Percentiles rank a stretch among this genome's conserved stretches.
These are phyloP conservation scores for Cheumatopsyche charites DNA, from an alignment of 1,140 invertebrate genomes.

Conservation along the genomic window DNA sequence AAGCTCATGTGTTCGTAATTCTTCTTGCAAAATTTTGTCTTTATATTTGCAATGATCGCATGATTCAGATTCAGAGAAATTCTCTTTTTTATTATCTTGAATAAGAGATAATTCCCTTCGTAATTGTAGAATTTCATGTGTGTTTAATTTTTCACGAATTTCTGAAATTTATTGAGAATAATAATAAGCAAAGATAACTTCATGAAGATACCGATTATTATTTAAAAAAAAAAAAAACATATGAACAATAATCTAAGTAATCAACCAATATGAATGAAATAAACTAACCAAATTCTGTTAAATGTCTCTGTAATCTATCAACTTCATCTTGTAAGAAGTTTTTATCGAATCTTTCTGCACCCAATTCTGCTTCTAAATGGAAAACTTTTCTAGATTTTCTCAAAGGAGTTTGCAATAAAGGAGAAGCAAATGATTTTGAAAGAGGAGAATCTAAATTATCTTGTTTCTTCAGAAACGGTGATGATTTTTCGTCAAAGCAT, in stretches of 20 bases:
- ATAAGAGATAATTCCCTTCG: slow-evolving; percentile 9
- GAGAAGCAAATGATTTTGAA: neutral
- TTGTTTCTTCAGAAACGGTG: neutral
- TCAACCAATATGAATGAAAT: no score
- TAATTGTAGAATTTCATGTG: slow-evolving; percentile 31
- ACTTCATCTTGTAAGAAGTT: slow-evolving; percentile 45
- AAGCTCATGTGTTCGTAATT: slow-evolving; percentile 15
- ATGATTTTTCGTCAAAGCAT: neutral
- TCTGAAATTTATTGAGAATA: slow-evolving; percentile 29
- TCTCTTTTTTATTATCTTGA: neutral
- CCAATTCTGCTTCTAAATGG: slow-evolving; percentile 40
- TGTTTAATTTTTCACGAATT: slow-evolving; percentile 26
- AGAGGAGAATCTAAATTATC: neutral
- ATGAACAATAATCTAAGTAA: no score
- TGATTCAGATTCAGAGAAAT: neutral
- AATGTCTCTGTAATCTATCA: slow-evolving; percentile 4
- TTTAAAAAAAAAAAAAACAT: no score
- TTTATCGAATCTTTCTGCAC: slow-evolving; percentile 44
- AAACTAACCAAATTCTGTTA: slow-evolving; percentile 41
- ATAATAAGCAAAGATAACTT: neutral
- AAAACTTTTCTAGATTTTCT: slow-evolving; percentile 30
- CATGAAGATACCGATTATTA: no score
- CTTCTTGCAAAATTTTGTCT: slow-evolving; percentile 23
- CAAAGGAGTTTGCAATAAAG: neutral
- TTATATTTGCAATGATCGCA: slow-evolving; percentile 23